Base-by-base conservation (phyloP, 2,888 invertebrate species). In the Fragum fragum region DNA sequence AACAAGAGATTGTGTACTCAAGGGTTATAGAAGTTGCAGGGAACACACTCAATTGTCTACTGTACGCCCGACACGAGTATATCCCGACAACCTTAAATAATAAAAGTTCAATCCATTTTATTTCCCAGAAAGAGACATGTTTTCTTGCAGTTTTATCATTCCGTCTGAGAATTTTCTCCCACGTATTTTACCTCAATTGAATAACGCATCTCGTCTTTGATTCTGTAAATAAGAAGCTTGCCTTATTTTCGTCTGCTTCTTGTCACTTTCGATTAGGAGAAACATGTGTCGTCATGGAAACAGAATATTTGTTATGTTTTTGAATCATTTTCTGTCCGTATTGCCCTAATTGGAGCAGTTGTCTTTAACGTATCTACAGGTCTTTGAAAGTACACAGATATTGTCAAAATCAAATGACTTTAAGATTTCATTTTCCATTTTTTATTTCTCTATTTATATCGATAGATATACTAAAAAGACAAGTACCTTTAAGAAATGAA, bases 251-350 rank as follows among this genome's bases (percentile, higher is more conserved):
- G 57, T 57, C 57, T 57, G 57, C 57, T 57, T 23, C 57, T 57
- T 57, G 57, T 57, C 57, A 57, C 6, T 26, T 57, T 57, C 26
- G 57, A 57, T 26, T 57, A 26, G 57, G 57, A 57, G 23, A 2
- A 57, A 57, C 57, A 57, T 57, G 57, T 57, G 57, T 57, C 26
- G 57, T n/a, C 57, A 57, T 57, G 26, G 57, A 26, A 26, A 57
- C 26, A 11, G 57, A 21, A 57, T 57, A 57, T 57, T 57, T 26
- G 57, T 57, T 21, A 26, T 21, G 57, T 57, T 57, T 57, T 57
- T 14, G 23, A 57, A 57, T 57, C 23, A 57, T 57, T 57, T 57
- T 57, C 23, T 14, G 11, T 21, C 23, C 26, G 57, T n/a, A 26
- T 23, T n/a, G 47, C 14, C 47, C 47, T 47, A 47, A 47, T 47